Conservation (phyloP, 2,888 invertebrate genomes). For the Sericinus montela region DNA sequence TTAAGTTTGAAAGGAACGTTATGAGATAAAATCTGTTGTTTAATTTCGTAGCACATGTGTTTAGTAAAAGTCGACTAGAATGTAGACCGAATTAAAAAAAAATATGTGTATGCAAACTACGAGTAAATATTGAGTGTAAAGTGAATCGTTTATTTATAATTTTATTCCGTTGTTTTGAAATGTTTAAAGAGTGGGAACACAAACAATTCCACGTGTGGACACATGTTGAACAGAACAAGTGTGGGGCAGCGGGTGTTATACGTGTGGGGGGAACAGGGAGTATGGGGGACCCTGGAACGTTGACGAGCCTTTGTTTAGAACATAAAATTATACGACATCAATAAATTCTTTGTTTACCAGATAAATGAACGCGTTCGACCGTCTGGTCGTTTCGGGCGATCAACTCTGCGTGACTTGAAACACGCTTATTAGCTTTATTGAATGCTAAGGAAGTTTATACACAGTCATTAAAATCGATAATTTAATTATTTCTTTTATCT, state of each 20-base stretch:
- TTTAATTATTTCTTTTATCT: not conserved
- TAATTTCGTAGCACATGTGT: constrained; percentile 36
- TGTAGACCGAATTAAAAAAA: not conserved
- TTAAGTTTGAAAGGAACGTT: constrained; percentile 33
- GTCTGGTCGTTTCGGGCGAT: constrained; percentile 33
- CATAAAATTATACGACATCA: constrained; percentile 77
- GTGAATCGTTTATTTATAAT: constrained; percentile 26
- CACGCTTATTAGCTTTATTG: constrained; percentile 18
- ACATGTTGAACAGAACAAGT: constrained; percentile 59
- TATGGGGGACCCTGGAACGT: constrained; percentile 30
- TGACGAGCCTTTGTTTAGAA: constrained; percentile 73
- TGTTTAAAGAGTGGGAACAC: constrained; percentile 59
- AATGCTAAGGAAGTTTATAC: not conserved
- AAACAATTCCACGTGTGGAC: constrained; percentile 68
- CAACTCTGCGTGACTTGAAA: constrained; percentile 43
- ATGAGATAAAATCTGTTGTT: constrained; percentile 21
- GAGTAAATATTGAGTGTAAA: not conserved
- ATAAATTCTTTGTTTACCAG: constrained; percentile 76
- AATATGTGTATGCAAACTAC: not conserved
- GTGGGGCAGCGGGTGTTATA: constrained; percentile 54
- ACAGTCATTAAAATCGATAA: not conserved
- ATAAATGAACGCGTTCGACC: constrained; percentile 63
- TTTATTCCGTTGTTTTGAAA: constrained; percentile 27
- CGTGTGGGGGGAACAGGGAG: constrained; percentile 25
- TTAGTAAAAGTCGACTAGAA: constrained; percentile 33